Conservation (phyloP, 2,888 invertebrate species). For the Pocota personata region DNA sequence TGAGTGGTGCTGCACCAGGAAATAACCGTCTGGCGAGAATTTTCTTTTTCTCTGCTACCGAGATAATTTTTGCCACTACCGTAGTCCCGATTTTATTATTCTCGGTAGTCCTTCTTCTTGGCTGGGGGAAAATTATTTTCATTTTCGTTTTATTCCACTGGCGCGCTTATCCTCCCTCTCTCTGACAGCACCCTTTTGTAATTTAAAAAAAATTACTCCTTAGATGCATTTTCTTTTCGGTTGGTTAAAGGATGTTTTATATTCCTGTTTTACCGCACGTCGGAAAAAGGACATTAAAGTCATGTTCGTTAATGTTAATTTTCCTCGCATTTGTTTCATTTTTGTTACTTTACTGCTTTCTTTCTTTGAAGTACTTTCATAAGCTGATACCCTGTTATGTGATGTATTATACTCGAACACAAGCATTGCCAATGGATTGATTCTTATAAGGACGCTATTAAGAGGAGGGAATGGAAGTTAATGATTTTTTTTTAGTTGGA, state of each 20-base stretch:
- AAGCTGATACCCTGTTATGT: slow-evolving; percentile 36
- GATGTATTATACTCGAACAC: slow-evolving; percentile 10
- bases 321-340: neutral
- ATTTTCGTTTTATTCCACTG: slow-evolving; percentile 33
- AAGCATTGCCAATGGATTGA: slow-evolving; percentile 27
- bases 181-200: slow-evolving; percentile 12
- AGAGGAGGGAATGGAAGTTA: no score
- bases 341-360: neutral
- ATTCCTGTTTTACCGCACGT: slow-evolving; percentile 18
- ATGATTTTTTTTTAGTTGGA: no score
- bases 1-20: slow-evolving; percentile 63
- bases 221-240: slow-evolving; percentile 43
- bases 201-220: slow-evolving; percentile 47
- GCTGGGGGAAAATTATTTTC: slow-evolving; percentile 12
- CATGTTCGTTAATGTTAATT: slow-evolving; percentile 25
- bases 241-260: slow-evolving; percentile 18
- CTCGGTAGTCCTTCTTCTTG: slow-evolving; percentile 11
- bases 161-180: neutral
- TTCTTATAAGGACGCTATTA: no score
- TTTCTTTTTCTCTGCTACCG: neutral
- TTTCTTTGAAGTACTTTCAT: slow-evolving; percentile 11
- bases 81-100: slow-evolving; percentile 59
- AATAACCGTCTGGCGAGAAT: slow-evolving; percentile 68
- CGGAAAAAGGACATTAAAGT: slow-evolving; percentile 36
- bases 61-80: slow-evolving; percentile 16